A percentile compares a stretch with the other conserved stretches of the same genome.
Evolutionary conservation across 1,140 invertebrate species (phyloP).

Genomic region (Diplogasteroides magnus): DNA sequence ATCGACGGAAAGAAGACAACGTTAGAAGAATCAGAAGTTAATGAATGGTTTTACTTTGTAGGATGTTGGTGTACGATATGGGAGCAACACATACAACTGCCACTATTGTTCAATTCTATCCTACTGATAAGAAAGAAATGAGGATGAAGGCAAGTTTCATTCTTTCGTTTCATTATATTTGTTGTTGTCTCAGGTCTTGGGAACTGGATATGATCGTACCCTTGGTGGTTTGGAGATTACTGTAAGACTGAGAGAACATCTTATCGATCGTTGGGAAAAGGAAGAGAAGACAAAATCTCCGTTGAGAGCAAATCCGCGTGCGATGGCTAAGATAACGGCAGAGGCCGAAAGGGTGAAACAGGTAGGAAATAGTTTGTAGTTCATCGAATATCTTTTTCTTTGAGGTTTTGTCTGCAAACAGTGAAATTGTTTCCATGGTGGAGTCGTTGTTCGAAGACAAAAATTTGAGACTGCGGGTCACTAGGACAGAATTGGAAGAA

Average conservation of each 20-base stretch:
- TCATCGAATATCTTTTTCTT: neutral
- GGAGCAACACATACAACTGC: conserved; percentile 87
- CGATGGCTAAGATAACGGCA: conserved; percentile 90
- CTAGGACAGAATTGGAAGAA: conserved; percentile 73
- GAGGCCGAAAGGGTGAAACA: conserved; percentile 93
- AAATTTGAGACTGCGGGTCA: conserved; percentile 79
- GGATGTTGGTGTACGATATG: conserved; percentile 96
- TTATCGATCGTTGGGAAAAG: conserved; percentile 82
- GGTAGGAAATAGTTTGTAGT: neutral
- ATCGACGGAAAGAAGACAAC: conserved; percentile 78
- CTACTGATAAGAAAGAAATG: conserved; percentile 59
- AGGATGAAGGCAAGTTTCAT: conserved; percentile 77
- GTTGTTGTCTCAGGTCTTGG: conserved; percentile 69
- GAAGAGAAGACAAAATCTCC: conserved; percentile 58
- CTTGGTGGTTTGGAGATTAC: conserved; percentile 91
- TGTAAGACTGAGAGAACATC: conserved; percentile 75
- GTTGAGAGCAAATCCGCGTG: conserved; percentile 65
- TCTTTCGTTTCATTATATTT: neutral
- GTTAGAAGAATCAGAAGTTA: neutral
- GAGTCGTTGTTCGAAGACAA: conserved; percentile 90
- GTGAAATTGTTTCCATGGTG: conserved; percentile 62
- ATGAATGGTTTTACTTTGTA: conserved; percentile 60
- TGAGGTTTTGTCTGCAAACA: conserved; percentile 43
- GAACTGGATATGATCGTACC: conserved; percentile 79
- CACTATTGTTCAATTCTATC: conserved; percentile 79